Conservation (phyloP, 2,797 vertebrate genomes). For the Toxotes lorentzi region DNA sequence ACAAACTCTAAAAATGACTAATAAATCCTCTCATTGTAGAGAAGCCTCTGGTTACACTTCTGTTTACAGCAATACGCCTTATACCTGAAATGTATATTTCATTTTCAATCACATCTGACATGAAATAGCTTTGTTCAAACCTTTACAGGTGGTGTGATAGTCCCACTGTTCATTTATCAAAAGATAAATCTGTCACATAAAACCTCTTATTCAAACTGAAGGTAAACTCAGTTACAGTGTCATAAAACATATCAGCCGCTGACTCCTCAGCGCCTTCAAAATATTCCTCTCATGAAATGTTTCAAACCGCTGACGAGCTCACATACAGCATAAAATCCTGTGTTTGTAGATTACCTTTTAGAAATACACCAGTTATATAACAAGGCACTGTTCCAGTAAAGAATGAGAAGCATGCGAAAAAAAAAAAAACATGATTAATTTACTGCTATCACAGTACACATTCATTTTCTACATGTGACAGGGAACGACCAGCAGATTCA, state of each 20-base stretch:
- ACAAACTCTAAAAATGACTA: constrained; percentile 49
- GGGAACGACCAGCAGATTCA: constrained; percentile 4
- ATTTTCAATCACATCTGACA: constrained; percentile 7
- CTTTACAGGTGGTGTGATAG: neutral
- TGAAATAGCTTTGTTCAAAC: constrained; percentile 32
- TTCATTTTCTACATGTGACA: constrained; percentile 9
- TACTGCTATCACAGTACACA: constrained; percentile 4
- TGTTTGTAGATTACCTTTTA: neutral
- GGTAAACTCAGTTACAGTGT: constrained; percentile 31
- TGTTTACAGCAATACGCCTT: constrained; percentile 24
- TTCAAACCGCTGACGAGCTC: neutral
- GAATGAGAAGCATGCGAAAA: constrained; percentile 23
- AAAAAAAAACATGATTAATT: constrained; percentile 6
- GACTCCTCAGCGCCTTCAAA: neutral
- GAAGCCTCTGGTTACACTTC: constrained; percentile 18
- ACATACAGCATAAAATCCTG: neutral
- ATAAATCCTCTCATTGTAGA: constrained; percentile 32
- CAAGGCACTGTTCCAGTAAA: constrained; percentile 72
- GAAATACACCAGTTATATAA: constrained; percentile 28
- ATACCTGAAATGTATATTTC: constrained; percentile 50
- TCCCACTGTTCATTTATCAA: neutral
- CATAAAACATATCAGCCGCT: neutral
- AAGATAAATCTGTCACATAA: constrained; percentile 4
- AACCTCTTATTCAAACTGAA: neutral
- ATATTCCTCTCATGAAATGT: neutral